phyloP scores from a whole-genome alignment of 1,140 invertebrate genomes.

The Lysiphlebus fabarum region DNA sequence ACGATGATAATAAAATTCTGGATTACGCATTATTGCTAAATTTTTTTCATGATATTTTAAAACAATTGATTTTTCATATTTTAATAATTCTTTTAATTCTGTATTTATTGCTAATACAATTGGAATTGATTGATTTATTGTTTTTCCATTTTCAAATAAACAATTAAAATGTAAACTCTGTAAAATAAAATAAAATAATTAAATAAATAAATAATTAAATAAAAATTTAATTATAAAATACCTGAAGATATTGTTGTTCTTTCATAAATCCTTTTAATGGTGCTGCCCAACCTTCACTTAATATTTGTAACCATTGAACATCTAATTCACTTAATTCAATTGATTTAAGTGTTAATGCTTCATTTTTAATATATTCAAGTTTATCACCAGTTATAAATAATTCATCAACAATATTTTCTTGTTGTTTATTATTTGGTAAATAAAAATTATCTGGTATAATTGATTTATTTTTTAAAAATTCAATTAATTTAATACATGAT shows the following conservation, averaged over 20 bases:
- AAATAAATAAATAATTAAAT: conserved; percentile 78
- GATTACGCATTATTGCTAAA: conserved; percentile 82
- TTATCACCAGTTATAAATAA: conserved; percentile 76
- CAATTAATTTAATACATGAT: conserved; percentile 76
- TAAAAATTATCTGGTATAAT: conserved; percentile 55
- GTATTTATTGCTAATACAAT: conserved; percentile 84
- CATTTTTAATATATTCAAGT: conserved; percentile 61
- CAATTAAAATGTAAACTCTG: conserved; percentile 89
- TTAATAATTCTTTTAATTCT: conserved; percentile 73
- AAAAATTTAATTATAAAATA: conserved; percentile 94
- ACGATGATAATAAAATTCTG: conserved; percentile 91
- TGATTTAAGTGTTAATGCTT: conserved; percentile 67
- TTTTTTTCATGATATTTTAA: conserved; percentile 67
- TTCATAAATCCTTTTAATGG: conserved; percentile 96
- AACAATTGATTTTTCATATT: conserved; percentile 63
- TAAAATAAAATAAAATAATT: conserved; percentile 66
- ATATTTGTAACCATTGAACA: conserved; percentile 92
- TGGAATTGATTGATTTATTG: conserved; percentile 89
- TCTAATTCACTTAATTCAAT: conserved; percentile 80
- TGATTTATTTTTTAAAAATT: conserved; percentile 68
- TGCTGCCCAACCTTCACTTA: conserved; percentile 96
- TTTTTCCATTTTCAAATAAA: conserved; percentile 69
- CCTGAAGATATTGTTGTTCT: conserved; percentile 87
- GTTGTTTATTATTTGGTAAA: conserved; percentile 55
- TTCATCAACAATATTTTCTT: conserved; percentile 65